These are phyloP conservation scores for Pseudopipra pipra DNA, from an alignment of 2,113 vertebrate genomes.

Conservation along the genomic window DNA sequence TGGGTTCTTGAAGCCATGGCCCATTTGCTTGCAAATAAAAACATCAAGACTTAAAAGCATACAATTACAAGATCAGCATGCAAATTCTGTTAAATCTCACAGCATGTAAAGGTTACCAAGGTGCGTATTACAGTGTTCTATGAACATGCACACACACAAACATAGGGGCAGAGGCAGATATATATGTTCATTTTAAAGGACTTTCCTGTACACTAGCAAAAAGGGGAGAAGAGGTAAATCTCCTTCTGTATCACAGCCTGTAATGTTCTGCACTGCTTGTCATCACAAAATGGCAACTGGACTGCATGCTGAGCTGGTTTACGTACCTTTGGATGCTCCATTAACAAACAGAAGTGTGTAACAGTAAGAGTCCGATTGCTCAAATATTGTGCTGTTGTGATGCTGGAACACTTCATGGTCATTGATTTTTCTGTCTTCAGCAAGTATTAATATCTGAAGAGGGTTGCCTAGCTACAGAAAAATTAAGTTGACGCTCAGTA, in stretches of 20 bases:
- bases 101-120: background rate
- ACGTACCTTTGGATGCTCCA: background rate
- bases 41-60: slow-evolving; percentile 17
- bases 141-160: background rate
- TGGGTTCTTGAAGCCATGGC: background rate
- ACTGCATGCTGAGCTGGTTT: background rate
- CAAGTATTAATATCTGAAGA: background rate
- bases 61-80: background rate
- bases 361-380: background rate
- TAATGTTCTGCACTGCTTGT: background rate
- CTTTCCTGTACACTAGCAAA: background rate
- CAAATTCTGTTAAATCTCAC: slow-evolving; percentile 12
- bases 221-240: background rate
- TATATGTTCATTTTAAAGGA: background rate
- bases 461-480: background rate
- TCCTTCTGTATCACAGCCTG: background rate
- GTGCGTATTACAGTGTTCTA: background rate
- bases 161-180: background rate
- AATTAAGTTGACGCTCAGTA: background rate
- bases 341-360: background rate
- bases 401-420: background rate
- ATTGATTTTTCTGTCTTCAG: background rate
- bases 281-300: background rate
- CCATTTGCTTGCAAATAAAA: slow-evolving; percentile 7
- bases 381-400: background rate